phyloP scores from a whole-genome alignment of 2,888 invertebrate species.

The Galerucella nymphaeae region DNA sequence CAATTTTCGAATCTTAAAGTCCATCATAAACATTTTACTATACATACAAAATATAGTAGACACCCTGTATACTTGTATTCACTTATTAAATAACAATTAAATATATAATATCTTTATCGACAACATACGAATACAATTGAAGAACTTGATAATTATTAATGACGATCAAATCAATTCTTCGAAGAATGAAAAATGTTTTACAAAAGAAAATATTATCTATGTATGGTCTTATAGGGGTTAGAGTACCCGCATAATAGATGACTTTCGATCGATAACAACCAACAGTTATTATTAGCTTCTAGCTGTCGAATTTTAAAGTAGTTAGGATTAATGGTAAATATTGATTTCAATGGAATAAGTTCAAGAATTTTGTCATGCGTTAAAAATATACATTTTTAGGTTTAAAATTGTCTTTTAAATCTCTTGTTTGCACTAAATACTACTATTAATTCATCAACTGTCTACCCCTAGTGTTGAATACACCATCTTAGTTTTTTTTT shows the following conservation, averaged over 20 bases:
- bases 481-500: neutral
- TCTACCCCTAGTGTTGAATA: neutral
- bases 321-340: conserved; percentile 1
- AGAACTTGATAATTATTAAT: neutral
- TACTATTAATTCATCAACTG: no score
- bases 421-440: no score
- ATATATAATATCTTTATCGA: neutral
- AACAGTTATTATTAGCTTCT: conserved; percentile 3
- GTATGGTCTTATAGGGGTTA: conserved; percentile 11
- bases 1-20: no score
- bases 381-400: no score
- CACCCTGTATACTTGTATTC: no score
- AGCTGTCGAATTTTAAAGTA: conserved; percentile 7
- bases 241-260: conserved; percentile 5
- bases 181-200: neutral
- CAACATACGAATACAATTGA: neutral
- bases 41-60: no score
- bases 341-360: neutral
- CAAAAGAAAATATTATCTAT: conserved; percentile 1
- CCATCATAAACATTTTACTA: no score
- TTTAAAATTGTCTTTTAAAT: no score
- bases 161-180: neutral
- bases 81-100: neutral
- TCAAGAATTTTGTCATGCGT: neutral
- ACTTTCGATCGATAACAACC: neutral